phyloP scores from a whole-genome alignment of 2,113 vertebrate genomes.

The Plotosus lineatus region DNA sequence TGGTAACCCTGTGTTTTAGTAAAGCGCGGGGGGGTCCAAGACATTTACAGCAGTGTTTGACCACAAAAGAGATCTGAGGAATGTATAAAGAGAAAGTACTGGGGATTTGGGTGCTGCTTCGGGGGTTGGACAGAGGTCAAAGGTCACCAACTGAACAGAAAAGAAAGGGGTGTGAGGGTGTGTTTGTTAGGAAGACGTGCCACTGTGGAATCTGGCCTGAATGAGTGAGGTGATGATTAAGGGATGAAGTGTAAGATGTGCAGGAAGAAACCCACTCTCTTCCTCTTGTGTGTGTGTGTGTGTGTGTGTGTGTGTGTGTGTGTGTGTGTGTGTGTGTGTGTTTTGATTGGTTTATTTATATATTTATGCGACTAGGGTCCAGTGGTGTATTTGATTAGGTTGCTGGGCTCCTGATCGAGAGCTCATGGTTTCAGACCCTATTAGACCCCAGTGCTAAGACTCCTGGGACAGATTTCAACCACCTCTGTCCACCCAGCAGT shows the following conservation, averaged over 20 bases:
- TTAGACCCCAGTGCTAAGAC: too few relatives aligned
- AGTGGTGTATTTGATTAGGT: too few relatives aligned
- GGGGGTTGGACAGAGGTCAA: slow-evolving; percentile 38
- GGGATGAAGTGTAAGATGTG: slow-evolving; percentile 71
- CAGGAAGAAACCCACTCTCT: slow-evolving; percentile 59
- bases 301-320: slow-evolving; percentile 1
- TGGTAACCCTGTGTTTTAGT: neutral
- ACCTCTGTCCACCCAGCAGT: too few relatives aligned
- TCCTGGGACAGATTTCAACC: too few relatives aligned
- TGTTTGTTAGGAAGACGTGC: slow-evolving; percentile 78
- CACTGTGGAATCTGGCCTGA: slow-evolving; percentile 72
- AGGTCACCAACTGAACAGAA: slow-evolving; percentile 64
- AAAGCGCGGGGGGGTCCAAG: too few relatives aligned
- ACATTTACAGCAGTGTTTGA: neutral
- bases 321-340: slow-evolving; percentile 12
- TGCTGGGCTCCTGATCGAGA: too few relatives aligned
- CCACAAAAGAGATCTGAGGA: slow-evolving; percentile 1
- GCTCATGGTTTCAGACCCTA: too few relatives aligned
- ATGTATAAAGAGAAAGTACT: slow-evolving; percentile 13
- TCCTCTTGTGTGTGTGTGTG: slow-evolving; percentile 52
- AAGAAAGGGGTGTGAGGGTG: slow-evolving; percentile 69
- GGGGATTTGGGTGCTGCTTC: slow-evolving; percentile 24
- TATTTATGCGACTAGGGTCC: too few relatives aligned
- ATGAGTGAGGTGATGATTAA: slow-evolving; percentile 70
- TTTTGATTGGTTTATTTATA: neutral